A percentile compares a stretch with the other conserved stretches of the same genome.
Evolutionary conservation across 2,113 vertebrate genomes (phyloP).

Genomic region (Crocuta crocuta): DNA sequence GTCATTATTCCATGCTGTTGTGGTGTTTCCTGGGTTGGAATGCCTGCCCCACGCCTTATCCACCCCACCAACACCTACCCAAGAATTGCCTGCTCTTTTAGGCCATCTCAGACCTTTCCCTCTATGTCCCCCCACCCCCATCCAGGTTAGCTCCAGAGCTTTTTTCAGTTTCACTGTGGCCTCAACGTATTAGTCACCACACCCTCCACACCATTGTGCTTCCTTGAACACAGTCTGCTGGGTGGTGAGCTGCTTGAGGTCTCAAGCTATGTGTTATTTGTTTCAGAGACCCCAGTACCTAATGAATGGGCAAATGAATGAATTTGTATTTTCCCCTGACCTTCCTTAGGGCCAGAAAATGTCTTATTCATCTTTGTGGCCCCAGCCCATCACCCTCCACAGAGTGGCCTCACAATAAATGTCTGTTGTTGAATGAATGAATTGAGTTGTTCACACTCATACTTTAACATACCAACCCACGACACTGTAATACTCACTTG

Average conservation of each 20-base stretch:
- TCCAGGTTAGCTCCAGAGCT: neutral
- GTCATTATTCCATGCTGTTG: neutral
- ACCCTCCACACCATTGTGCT: accelerated
- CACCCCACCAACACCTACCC: neutral
- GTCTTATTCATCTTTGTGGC: neutral
- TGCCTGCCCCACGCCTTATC: neutral
- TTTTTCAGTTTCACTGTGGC: neutral
- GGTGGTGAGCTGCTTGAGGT: neutral
- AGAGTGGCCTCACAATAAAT: neutral
- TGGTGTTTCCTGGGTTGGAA: neutral
- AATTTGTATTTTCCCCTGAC: neutral
- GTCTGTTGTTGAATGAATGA: neutral
- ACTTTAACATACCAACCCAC: neutral
- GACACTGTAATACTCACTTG: neutral
- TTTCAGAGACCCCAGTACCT: neutral
- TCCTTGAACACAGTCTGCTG: neutral
- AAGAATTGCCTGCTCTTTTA: neutral
- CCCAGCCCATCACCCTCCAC: neutral
- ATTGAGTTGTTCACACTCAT: neutral
- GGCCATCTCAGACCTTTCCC: neutral
- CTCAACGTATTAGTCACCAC: accelerated
- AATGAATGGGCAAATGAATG: neutral
- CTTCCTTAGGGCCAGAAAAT: neutral
- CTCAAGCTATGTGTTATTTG: neutral
- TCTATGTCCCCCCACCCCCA: accelerated